Evolutionary conservation across 2,888 invertebrate species (phyloP).

Genomic region (Metallyticus violacea): DNA sequence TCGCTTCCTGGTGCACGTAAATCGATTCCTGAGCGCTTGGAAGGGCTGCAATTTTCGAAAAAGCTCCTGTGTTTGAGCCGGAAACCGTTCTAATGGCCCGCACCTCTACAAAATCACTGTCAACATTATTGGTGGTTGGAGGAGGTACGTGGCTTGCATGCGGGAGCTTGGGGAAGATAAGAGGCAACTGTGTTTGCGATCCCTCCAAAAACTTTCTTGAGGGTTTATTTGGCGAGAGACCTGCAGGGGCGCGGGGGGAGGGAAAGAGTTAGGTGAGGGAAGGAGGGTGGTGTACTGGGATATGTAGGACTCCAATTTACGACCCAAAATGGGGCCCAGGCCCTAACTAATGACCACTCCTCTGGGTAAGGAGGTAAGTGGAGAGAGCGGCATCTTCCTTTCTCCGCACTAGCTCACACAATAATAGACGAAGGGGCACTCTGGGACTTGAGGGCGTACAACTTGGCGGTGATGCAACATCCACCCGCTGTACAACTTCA

Average conservation of each 20-base stretch:
- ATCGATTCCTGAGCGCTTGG: not conserved
- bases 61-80: not conserved
- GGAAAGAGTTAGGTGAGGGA: too few relatives aligned
- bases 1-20: not conserved
- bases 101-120: not conserved
- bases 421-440: not conserved
- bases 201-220: constrained; percentile 1
- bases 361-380: not conserved
- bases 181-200: not conserved
- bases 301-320: not conserved
- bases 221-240: not conserved
- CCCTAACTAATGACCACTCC: constrained; percentile 8
- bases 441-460: not conserved
- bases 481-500: not conserved
- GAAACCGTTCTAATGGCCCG: not conserved
- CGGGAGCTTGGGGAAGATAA: not conserved
- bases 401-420: too few relatives aligned
- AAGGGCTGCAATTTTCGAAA: too few relatives aligned
- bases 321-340: not conserved
- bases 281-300: not conserved
- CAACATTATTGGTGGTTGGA: not conserved
- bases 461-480: not conserved
- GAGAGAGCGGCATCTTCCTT: too few relatives aligned
- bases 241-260: not conserved
- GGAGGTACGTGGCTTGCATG: not conserved